These are phyloP conservation scores for Drosophila kokeensis DNA, from an alignment of 2,888 invertebrate genomes.

Conservation along the genomic window DNA sequence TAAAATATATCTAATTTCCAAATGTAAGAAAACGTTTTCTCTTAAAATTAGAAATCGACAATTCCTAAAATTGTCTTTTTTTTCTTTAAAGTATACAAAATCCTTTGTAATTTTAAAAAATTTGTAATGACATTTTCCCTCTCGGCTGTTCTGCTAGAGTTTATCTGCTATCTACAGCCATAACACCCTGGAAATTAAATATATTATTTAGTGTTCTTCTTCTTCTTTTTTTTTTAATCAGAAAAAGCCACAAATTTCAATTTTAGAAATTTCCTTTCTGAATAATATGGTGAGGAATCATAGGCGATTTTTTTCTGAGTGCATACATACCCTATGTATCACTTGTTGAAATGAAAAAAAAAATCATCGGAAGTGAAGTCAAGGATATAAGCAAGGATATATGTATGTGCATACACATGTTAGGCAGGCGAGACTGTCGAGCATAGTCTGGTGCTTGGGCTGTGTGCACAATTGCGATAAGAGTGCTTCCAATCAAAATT, in stretches of 20 bases:
- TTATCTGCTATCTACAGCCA: too few species aligned
- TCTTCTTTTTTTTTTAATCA: neutral
- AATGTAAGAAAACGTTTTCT: too few species aligned
- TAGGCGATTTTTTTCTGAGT: neutral
- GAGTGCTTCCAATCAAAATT: slow-evolving; percentile 74
- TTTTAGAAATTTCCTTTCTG: neutral
- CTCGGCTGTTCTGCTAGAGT: too few species aligned
- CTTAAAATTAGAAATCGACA: too few species aligned
- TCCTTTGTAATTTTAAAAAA: too few species aligned
- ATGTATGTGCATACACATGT: neutral
- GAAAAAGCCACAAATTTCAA: neutral
- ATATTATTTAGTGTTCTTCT: too few species aligned
- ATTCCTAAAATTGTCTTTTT: too few species aligned
- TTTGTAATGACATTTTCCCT: too few species aligned
- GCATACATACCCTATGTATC: neutral
- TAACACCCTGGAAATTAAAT: too few species aligned
- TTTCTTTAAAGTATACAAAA: too few species aligned
- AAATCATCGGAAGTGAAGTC: slow-evolving; percentile 12
- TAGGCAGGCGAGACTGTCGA: slow-evolving; percentile 6
- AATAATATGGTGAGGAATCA: too few species aligned
- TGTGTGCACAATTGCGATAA: slow-evolving; percentile 72
- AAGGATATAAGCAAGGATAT: slow-evolving; percentile 3
- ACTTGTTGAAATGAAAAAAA: neutral
- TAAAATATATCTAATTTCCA: too few species aligned
- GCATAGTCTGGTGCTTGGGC: slow-evolving; percentile 5